These are phyloP conservation scores for Ptychochromis oligacanthus DNA, from an alignment of 2,113 vertebrate genomes.

Conservation along the genomic window DNA sequence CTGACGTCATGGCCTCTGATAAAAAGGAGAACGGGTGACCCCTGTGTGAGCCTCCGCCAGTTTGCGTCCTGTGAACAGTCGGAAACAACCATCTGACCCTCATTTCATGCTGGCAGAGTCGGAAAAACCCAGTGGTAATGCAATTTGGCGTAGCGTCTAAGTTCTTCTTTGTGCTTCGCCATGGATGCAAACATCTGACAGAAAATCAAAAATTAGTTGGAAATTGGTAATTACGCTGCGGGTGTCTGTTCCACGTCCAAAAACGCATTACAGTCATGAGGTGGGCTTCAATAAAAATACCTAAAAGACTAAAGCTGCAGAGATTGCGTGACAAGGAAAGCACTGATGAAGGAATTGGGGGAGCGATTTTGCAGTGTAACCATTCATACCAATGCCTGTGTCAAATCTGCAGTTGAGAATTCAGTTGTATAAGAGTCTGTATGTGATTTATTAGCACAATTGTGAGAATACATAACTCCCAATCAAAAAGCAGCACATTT, in stretches of 20 bases:
- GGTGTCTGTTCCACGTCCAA: background rate
- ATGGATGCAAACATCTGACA: conserved; percentile 20
- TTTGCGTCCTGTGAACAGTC: conserved; percentile 19
- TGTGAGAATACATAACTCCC: background rate
- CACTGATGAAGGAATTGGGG: too few species aligned
- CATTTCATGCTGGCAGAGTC: conserved; percentile 9
- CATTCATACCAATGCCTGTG: background rate
- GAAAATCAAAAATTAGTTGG: conserved; percentile 18
- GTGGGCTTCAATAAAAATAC: background rate
- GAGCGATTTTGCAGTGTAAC: background rate
- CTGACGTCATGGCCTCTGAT: conserved; percentile 67
- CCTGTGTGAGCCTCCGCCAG: conserved; percentile 36
- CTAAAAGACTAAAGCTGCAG: background rate
- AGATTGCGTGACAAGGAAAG: background rate
- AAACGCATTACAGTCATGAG: background rate
- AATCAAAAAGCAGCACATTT: background rate
- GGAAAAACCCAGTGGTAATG: conserved; percentile 19
- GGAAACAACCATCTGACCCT: conserved; percentile 55
- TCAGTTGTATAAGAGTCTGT: background rate
- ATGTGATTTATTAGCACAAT: conserved; percentile 16
- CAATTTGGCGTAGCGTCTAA: background rate
- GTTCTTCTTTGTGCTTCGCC: conserved; percentile 23
- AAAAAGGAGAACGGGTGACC: conserved; percentile 58
- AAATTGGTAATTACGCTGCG: conserved; percentile 11
- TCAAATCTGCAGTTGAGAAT: background rate